Base-by-base conservation (phyloP, 2,888 invertebrate genomes). In the Phasia obesa region DNA sequence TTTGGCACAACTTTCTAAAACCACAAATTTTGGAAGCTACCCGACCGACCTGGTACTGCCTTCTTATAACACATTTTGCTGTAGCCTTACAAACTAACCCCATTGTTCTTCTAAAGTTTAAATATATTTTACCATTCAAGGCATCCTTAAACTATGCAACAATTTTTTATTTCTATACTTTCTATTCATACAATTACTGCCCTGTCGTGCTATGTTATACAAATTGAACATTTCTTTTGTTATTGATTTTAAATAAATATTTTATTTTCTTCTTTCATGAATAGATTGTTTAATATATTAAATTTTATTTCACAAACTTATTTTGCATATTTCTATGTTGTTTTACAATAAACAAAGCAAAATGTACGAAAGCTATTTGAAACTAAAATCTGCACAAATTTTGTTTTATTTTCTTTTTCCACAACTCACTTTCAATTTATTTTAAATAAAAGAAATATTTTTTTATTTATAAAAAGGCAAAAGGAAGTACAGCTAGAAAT, bases 361-460 rank as follows among this genome's bases (percentile, higher is more conserved):
- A 23, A 64, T n/a, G 7, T 9, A 31, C 27, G 23, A 15, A 31
- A 51, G 53, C 23, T 53, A 69, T 44, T 53, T 69, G 21, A 53
- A 31, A 57, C 57, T 53, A 76, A 71, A 67, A 81, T 81, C 25
- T 53, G 53, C 55, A 76, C 70, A 71, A 81, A 81, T 81, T 81
- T 67, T 53, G 13, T 55, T 55, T 74, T 55, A 64, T 27, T 62
- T 53, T 53, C 17, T 21, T 53, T 31, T 42, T 55, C 17, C 5
- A n/a, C 9, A 21, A 69, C 38, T 64, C 69, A 73, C 69, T 74
- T 71, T 70, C 78, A 78, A 64, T 77, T 62, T 69, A 57, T 49
- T 23, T 44, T 27, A 64, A 57, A 69, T 42, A 21, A 1, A 23
- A 13, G 47, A 51, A 44, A 31, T 13, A 25, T 15, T n/a, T n/a